These are phyloP conservation scores for Drosophila anomalata DNA, from an alignment of 2,888 invertebrate species.

Conservation along the genomic window DNA sequence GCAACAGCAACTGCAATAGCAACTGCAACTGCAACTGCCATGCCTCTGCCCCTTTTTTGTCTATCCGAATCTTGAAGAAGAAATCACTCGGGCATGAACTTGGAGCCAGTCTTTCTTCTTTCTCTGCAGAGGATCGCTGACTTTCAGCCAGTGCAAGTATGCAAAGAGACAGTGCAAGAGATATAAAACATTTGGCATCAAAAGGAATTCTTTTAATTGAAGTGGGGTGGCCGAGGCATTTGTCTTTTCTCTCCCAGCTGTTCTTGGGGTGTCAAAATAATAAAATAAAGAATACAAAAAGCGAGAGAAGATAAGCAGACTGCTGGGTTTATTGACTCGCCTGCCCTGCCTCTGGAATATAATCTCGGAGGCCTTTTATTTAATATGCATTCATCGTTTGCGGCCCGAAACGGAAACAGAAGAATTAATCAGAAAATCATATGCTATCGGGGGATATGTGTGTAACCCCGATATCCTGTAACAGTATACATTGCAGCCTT, in stretches of 20 bases:
- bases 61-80: conserved; percentile 39
- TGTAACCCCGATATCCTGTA: conserved; percentile 41
- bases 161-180: conserved; percentile 53
- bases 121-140: conserved; percentile 34
- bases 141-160: conserved; percentile 43
- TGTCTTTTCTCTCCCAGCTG: conserved; percentile 23
- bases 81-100: conserved; percentile 76
- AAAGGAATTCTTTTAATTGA: conserved; percentile 40
- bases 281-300: neutral
- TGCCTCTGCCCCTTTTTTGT: conserved; percentile 11
- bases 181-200: conserved; percentile 57
- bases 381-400: conserved; percentile 60
- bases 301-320: conserved; percentile 25
- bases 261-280: conserved; percentile 37
- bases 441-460: conserved; percentile 8
- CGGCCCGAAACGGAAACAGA: conserved; percentile 55
- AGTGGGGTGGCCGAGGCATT: conserved; percentile 4
- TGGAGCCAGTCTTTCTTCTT: conserved; percentile 51
- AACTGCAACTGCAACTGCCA: conserved; percentile 3
- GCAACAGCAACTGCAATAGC: conserved; percentile 23
- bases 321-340: conserved; percentile 41
- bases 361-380: conserved; percentile 43
- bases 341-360: conserved; percentile 22
- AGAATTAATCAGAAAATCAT: conserved; percentile 11
- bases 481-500: conserved; percentile 27